phyloP scores from a whole-genome alignment of 2,888 invertebrate genomes.

The Danaus chrysippus region DNA sequence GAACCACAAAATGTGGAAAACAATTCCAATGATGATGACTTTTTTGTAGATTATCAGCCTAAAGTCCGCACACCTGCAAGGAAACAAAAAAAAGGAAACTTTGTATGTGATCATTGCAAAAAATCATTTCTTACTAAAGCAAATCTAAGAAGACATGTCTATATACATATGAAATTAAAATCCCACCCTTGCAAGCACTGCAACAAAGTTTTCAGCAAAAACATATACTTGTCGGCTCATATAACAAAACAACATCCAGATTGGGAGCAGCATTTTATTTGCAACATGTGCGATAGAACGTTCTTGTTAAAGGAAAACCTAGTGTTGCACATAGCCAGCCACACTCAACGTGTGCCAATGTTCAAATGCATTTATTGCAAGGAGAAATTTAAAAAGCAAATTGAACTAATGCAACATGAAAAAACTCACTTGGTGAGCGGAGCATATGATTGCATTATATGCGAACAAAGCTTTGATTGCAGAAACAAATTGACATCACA shows the following conservation, averaged over 20 bases:
- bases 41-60: slow-evolving; percentile 11
- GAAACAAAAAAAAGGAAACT: slow-evolving; percentile 32
- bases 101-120: slow-evolving; percentile 80
- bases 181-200: slow-evolving; percentile 82
- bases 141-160: slow-evolving; percentile 83
- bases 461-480: slow-evolving; percentile 84
- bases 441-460: slow-evolving; percentile 83
- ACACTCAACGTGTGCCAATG: slow-evolving; percentile 70
- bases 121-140: slow-evolving; percentile 82
- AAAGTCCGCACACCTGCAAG: slow-evolving; percentile 5
- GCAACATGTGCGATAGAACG: slow-evolving; percentile 86
- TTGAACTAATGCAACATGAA: slow-evolving; percentile 81
- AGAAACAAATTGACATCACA: slow-evolving; percentile 81
- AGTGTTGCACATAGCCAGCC: slow-evolving; percentile 84
- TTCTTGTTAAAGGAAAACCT: slow-evolving; percentile 88
- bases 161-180: slow-evolving; percentile 82
- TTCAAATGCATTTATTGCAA: slow-evolving; percentile 84
- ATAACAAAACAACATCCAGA: slow-evolving; percentile 75
- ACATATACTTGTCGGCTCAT: slow-evolving; percentile 82
- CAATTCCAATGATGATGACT: neutral
- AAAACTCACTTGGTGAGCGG: slow-evolving; percentile 86
- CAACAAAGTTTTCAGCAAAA: slow-evolving; percentile 81
- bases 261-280: slow-evolving; percentile 78
- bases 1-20: slow-evolving; percentile 2
- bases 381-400: slow-evolving; percentile 52